Percentiles rank a stretch among this genome's conserved stretches.
phyloP scores from a whole-genome alignment of 2,888 invertebrate species.

The Oasisia sp. region DNA sequence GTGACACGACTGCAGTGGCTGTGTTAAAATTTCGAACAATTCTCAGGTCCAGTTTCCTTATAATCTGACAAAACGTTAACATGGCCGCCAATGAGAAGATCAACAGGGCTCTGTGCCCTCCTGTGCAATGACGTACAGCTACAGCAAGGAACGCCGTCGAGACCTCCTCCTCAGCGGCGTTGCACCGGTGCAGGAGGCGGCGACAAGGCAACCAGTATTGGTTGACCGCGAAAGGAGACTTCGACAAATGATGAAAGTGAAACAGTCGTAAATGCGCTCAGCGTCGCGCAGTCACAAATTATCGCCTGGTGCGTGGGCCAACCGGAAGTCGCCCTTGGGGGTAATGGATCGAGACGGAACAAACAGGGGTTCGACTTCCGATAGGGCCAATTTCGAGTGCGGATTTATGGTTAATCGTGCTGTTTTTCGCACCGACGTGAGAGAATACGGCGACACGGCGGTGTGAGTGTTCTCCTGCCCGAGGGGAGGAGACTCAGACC shows the following conservation, averaged over 20 bases:
- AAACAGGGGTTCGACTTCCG: slow-evolving; percentile 5
- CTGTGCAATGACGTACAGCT: not conserved
- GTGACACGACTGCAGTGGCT: too few species aligned
- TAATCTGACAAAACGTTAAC: too few species aligned
- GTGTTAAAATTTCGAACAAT: too few species aligned
- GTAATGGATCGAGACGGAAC: slow-evolving; percentile 12
- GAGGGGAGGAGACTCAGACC: not conserved
- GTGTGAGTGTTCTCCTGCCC: not conserved
- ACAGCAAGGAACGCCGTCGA: not conserved
- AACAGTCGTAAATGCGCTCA: not conserved
- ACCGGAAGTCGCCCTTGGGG: not conserved
- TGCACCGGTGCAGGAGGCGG: not conserved
- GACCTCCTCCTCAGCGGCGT: not conserved
- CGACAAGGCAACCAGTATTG: not conserved
- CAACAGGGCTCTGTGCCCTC: too few species aligned
- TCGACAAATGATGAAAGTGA: not conserved
- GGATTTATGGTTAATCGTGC: not conserved
- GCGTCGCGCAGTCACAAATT: not conserved
- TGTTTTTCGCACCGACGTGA: not conserved
- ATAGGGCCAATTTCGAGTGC: slow-evolving; percentile 1
- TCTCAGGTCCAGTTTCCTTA: too few species aligned
- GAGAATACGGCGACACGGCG: not conserved
- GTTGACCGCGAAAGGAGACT: not conserved
- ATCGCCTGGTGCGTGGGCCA: not conserved
- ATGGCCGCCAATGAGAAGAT: too few species aligned